Evolutionary conservation across 2,888 invertebrate species (phyloP), one percentile per base, ranked within the genome.

Genomic region (Hecatera dysodea): DNA sequence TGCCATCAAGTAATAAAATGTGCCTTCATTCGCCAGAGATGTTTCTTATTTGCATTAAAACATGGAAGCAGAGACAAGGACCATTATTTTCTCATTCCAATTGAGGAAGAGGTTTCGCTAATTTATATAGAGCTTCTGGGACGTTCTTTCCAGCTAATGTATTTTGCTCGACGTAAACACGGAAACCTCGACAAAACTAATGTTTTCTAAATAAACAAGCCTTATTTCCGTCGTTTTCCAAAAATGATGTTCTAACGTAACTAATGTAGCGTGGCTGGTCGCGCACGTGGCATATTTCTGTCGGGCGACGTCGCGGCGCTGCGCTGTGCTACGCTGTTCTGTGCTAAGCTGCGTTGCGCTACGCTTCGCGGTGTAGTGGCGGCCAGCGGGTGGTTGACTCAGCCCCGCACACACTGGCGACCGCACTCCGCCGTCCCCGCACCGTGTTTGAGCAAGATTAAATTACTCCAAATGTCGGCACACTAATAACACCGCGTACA

Each of bases 381-480:
- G 75, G 76, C 67, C 69, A 62, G 68, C 78, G 72, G 68, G 72
- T 78, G 78, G 75, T 64, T 60, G 62, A 73, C 15, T 63, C 64
- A 52, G 52, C 27, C 52, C 72, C 72, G 78, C 78, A 76, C 71
- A 81, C 79, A 81, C 67, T 80, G 82, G 75, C 86, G 82, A 82
- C 78, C 84, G 81, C 85, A 82, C 83, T 82, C 67, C 61, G 46
- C 68, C 60, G 33, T 64, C 74, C 73, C 66, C 74, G 71, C 67
- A 66, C 83, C 82, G 67, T 90, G 88, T 90, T 89, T 87, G 89
- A 88, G 82, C 81, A 90, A 93, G 89, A 93, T 92, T 91, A 90
- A 92, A 93, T 93, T 93, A 91, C 93, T 89, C 81, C 80, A 84
- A 90, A 91, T 87, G 86, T 90, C 87, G 82, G 86, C 84, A 82